phyloP scores from a whole-genome alignment of 2,888 invertebrate genomes.

The Chymomyza procnemis region DNA sequence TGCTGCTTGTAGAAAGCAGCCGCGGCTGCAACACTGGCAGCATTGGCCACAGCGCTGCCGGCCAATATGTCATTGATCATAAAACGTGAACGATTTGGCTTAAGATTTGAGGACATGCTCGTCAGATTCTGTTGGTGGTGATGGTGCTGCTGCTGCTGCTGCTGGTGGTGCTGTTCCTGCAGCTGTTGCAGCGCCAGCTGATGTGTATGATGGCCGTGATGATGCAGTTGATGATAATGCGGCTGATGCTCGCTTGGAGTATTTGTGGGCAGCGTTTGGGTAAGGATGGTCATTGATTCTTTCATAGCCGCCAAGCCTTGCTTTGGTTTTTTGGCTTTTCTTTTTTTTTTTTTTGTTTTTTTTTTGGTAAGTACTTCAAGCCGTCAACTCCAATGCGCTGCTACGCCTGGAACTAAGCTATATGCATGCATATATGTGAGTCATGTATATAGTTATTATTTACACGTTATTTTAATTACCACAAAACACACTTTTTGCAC shows the following conservation, averaged over 20 bases:
- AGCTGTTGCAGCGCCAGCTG: constrained; percentile 19
- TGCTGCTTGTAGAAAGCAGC: constrained; percentile 74
- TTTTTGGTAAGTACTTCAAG: too few species aligned
- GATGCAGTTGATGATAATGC: constrained; percentile 33
- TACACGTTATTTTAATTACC: not conserved
- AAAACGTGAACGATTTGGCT: constrained; percentile 76
- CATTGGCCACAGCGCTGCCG: constrained; percentile 74
- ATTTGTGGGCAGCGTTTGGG: constrained; percentile 34
- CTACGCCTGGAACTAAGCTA: too few species aligned
- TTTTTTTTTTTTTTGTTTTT: too few species aligned
- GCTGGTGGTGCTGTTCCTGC: constrained; percentile 15
- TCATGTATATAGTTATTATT: too few species aligned
- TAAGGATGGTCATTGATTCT: constrained; percentile 77
- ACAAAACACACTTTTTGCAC: constrained; percentile 11
- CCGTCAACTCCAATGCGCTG: too few species aligned
- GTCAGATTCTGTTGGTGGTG: constrained; percentile 40
- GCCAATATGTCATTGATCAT: constrained; percentile 76
- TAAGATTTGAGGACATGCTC: constrained; percentile 65
- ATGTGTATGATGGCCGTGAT: constrained; percentile 18
- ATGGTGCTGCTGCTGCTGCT: constrained; percentile 25
- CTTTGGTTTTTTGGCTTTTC: too few species aligned
- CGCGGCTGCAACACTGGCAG: constrained; percentile 45
- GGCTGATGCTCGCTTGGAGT: constrained; percentile 44
- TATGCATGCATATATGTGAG: too few species aligned
- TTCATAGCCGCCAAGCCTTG: constrained; percentile 61